A percentile compares a stretch with the other conserved stretches of the same genome.
These are phyloP conservation scores for Pseudomyrmex concolor DNA, from an alignment of 1,140 invertebrate species.

Conservation along the genomic window DNA sequence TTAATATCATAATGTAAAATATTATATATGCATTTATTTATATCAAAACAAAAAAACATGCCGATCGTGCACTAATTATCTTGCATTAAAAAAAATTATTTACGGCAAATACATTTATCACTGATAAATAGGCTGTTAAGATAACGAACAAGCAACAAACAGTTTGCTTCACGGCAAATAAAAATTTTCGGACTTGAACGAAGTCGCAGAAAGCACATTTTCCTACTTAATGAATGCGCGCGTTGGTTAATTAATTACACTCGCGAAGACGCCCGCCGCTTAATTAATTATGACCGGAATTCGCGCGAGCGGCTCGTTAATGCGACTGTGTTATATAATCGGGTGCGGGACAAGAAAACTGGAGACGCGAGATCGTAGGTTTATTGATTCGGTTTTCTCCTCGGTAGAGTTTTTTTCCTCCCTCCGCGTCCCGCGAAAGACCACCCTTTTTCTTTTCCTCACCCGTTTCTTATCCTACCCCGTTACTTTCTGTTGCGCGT, in stretches of 20 bases:
- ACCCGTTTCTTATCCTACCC: conserved; percentile 74
- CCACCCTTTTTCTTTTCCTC: conserved; percentile 29
- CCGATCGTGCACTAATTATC: not conserved
- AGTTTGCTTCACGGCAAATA: not conserved
- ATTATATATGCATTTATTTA: not conserved
- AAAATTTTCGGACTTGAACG: not conserved
- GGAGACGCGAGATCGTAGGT: conserved; percentile 76
- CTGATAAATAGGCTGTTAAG: not conserved
- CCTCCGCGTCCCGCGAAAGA: conserved; percentile 12
- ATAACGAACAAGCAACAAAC: not conserved
- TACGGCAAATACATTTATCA: not conserved
- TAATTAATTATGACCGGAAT: conserved; percentile 64
- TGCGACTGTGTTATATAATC: conserved; percentile 72
- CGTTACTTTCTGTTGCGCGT: conserved; percentile 75
- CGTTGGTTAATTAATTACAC: not conserved
- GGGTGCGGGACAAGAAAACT: conserved; percentile 68
- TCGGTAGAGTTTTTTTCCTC: conserved; percentile 77
- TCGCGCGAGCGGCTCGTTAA: conserved; percentile 54
- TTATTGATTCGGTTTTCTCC: conserved; percentile 82
- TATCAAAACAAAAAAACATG: not conserved
- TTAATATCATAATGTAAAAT: too few species aligned
- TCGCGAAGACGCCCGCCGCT: not conserved
- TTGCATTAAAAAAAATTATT: not conserved
- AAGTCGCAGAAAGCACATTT: not conserved
- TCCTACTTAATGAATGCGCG: not conserved